Evolutionary conservation across 2,797 vertebrate genomes (phyloP).

Genomic region (Girardinus metallicus): DNA sequence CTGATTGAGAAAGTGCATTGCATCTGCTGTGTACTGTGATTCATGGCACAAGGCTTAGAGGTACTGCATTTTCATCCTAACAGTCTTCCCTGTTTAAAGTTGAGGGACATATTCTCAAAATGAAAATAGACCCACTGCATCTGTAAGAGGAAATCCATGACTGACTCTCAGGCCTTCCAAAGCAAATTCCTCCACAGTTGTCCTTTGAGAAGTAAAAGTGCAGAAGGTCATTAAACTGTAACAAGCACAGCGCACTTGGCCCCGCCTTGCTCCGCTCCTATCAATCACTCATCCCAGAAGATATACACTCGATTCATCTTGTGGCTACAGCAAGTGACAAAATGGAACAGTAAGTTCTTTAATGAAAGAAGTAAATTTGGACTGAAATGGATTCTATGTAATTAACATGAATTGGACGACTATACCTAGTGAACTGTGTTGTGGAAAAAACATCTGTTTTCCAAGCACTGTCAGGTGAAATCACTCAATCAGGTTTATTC

Average conservation of each 20-base stretch:
- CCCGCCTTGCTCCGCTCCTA: not conserved
- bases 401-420: not conserved
- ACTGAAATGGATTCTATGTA: not conserved
- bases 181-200: not conserved
- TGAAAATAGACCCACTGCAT: not conserved
- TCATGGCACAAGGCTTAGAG: not conserved
- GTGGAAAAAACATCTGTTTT: no score
- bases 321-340: not conserved
- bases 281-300: not conserved
- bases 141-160: not conserved
- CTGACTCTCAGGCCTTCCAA: not conserved
- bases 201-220: not conserved
- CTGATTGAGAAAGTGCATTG: not conserved
- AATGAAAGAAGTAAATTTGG: not conserved
- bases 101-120: not conserved
- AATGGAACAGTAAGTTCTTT: not conserved
- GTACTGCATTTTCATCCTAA: not conserved
- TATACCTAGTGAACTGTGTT: no score
- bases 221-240: not conserved
- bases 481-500: no score
- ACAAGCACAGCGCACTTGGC: not conserved
- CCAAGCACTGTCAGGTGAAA: no score
- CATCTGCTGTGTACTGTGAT: not conserved
- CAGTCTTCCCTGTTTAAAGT: not conserved
- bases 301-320: not conserved